phyloP scores from a whole-genome alignment of 2,888 invertebrate species.

The Polyploca ridens region DNA sequence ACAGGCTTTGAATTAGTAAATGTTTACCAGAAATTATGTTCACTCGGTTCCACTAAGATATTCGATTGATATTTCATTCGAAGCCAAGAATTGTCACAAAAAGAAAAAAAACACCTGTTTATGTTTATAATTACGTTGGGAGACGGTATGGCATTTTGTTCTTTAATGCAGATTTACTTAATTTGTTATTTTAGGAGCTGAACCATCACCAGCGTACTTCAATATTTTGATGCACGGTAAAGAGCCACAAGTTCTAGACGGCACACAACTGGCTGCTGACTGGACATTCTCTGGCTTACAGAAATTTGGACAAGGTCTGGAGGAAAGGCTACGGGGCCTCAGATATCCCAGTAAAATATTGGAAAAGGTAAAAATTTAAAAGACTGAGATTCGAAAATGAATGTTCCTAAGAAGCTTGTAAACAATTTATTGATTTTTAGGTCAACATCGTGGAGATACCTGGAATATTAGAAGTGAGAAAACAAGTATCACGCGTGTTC shows the following conservation, averaged over 20 bases:
- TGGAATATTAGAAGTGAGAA: slow-evolving; percentile 96
- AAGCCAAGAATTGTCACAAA: too few relatives aligned
- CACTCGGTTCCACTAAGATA: too few relatives aligned
- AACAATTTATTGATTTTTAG: slow-evolving; percentile 72
- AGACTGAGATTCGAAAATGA: not conserved
- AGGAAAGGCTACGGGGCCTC: slow-evolving; percentile 93
- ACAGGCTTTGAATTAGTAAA: too few relatives aligned
- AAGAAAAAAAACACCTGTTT: too few relatives aligned
- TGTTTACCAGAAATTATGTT: too few relatives aligned
- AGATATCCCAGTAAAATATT: slow-evolving; percentile 92
- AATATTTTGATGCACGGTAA: slow-evolving; percentile 96
- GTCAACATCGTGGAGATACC: slow-evolving; percentile 98
- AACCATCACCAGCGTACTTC: slow-evolving; percentile 96
- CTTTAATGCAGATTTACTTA: not conserved
- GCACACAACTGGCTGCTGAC: slow-evolving; percentile 97
- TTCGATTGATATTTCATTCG: too few relatives aligned
- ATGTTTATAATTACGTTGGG: too few relatives aligned
- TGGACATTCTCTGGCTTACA: slow-evolving; percentile 97
- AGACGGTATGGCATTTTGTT: too few relatives aligned
- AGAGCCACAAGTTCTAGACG: slow-evolving; percentile 93
- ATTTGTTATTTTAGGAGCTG: slow-evolving; percentile 88
- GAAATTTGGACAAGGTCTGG: slow-evolving; percentile 97
- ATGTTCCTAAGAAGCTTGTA: not conserved
- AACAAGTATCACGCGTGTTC: slow-evolving; percentile 96
- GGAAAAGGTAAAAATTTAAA: slow-evolving; percentile 88